Evolutionary conservation across 2,797 vertebrate genomes (phyloP).

Genomic region (Oceanodroma leucorhoa): DNA sequence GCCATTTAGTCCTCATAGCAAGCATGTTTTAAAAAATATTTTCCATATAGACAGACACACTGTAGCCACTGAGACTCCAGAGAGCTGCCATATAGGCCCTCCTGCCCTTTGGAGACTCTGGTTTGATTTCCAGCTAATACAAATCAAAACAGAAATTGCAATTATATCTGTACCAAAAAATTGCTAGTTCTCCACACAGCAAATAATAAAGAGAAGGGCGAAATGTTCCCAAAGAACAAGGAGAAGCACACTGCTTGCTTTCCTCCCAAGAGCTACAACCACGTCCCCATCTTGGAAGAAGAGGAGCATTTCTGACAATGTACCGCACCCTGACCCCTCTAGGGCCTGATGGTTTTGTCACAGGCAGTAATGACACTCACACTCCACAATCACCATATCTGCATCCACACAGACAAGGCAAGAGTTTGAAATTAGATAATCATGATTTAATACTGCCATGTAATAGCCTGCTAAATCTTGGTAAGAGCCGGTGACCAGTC

Average conservation of each 20-base stretch:
- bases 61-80: conserved; percentile 41
- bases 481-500: not conserved
- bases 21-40: conserved; percentile 39
- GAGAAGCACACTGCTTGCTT: not conserved
- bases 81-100: not conserved
- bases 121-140: conserved; percentile 25
- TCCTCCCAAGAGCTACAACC: not conserved
- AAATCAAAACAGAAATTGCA: conserved; percentile 24
- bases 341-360: not conserved
- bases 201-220: not conserved
- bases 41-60: conserved; percentile 30
- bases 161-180: not conserved
- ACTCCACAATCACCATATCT: not conserved
- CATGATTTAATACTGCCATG: not conserved
- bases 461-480: not conserved
- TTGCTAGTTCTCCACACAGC: not conserved
- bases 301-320: not conserved
- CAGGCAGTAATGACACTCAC: not conserved
- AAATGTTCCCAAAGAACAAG: not conserved
- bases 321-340: not conserved
- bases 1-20: conserved; percentile 55
- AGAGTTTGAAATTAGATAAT: not conserved
- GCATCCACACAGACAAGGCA: not conserved
- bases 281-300: not conserved
- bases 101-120: not conserved